These are phyloP conservation scores for Ibidorhyncha struthersii DNA, from an alignment of 2,113 vertebrate genomes.

Conservation along the genomic window DNA sequence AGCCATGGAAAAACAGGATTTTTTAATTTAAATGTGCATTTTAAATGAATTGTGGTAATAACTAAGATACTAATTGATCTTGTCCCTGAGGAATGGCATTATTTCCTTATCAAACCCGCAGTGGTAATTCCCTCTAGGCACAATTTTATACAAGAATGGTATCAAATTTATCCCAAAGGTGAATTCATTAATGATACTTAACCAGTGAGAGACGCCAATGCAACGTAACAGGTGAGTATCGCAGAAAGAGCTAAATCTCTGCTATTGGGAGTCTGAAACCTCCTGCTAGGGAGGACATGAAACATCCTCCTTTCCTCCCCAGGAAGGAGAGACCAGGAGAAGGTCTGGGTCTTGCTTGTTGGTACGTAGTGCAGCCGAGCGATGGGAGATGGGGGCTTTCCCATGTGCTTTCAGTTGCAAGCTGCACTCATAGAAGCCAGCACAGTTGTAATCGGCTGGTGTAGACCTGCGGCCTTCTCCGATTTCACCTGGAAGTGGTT, in stretches of 20 bases:
- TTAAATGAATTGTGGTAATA: background rate
- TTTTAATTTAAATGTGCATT: background rate
- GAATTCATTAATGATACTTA: background rate
- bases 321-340: background rate
- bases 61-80: background rate
- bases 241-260: background rate
- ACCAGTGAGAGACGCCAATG: fast-evolving
- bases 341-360: background rate
- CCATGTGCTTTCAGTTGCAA: fast-evolving
- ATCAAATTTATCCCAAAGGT: background rate
- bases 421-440: fast-evolving
- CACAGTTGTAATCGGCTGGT: background rate
- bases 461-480: background rate
- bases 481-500: background rate
- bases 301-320: background rate
- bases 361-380: fast-evolving
- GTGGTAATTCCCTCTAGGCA: background rate
- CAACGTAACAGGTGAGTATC: fast-evolving
- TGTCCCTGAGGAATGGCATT: background rate
- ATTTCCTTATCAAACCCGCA: background rate
- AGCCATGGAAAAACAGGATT: background rate
- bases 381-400: background rate
- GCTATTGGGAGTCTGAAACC: fast-evolving
- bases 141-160: background rate
- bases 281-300: background rate